Evolutionary conservation across 1,140 invertebrate species (phyloP), one percentile per base, ranked within the genome.

Genomic region (Teleogryllus occipitalis): DNA sequence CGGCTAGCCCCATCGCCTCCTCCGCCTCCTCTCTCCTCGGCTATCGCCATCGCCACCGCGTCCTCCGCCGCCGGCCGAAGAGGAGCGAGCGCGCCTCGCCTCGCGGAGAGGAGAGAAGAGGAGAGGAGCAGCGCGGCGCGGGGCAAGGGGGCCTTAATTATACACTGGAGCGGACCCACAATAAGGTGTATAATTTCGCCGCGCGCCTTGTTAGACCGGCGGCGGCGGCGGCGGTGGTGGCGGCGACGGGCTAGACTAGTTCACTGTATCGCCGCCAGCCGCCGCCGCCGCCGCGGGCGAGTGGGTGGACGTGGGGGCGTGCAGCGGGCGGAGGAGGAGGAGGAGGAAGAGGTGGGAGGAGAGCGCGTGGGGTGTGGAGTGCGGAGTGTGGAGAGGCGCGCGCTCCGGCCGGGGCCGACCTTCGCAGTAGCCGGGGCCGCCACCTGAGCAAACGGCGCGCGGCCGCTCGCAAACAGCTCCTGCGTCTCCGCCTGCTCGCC

Each of bases 141-240:
- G 54, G 18, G 54, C 18, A 18, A 10, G 10, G 54, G 54, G 54
- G 10, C 54, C 54, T 65, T 65, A 65, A 65, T 65, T 65, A 65
- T 65, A 65, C 54, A 65, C 54, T 65, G 54, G 54, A 65, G 54
- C 54, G 54, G 54, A 65, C 54, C 54, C 54, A 65, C 54, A 65
- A 65, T 65, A 65, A 65, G 54, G 54, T 65, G 54, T 65, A 65
- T 65, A 65, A 65, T 65, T 65, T 65, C 54, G 54, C 54, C 54
- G 54, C 54, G 54, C 54, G 54, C 54, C 54, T 65, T 65, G 54
- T 65, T 65, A 65, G 54, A 65, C 54, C 54, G 54, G 54, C 54
- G 54, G 54, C 54, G 54, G 54, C 54, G 18, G 27, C 5, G 27
- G 27, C 3, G 54, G 54, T 7, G 18, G 54, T 3, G 54, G 54